Percentiles rank a stretch among this genome's conserved stretches.
Evolutionary conservation across 2,797 vertebrate species (phyloP).

Genomic region (Oryzias dopingdopingensis): DNA sequence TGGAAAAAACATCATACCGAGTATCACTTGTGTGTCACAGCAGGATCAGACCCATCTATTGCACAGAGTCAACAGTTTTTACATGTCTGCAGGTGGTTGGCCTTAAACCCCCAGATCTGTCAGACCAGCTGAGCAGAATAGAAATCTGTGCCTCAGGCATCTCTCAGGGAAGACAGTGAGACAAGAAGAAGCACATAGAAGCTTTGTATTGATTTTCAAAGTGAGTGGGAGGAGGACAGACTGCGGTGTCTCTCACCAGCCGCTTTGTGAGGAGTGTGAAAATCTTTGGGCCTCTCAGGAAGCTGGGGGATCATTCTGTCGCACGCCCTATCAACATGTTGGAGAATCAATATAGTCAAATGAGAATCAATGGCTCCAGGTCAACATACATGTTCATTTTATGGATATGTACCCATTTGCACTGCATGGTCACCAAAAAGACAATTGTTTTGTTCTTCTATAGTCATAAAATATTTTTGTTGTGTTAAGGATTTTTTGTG

Average conservation of each 20-base stretch:
- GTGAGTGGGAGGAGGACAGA: conserved; percentile 49
- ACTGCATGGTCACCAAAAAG: too few relatives aligned
- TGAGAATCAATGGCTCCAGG: conserved; percentile 26
- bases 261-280: conserved; percentile 67
- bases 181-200: conserved; percentile 52
- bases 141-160: conserved; percentile 56
- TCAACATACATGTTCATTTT: conserved; percentile 4
- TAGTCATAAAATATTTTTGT: too few relatives aligned
- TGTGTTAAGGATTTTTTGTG: too few relatives aligned
- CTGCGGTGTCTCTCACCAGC: conserved; percentile 58
- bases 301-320: conserved; percentile 52
- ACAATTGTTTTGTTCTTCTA: too few relatives aligned
- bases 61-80: conserved; percentile 4
- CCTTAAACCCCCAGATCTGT: conserved; percentile 43
- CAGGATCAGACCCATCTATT: conserved; percentile 10
- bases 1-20: conserved; percentile 3
- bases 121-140: conserved; percentile 38
- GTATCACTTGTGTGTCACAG: not conserved
- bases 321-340: conserved; percentile 55
- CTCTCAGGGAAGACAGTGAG: conserved; percentile 47
- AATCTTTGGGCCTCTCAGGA: conserved; percentile 58
- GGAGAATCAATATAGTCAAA: conserved; percentile 49
- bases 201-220: conserved; percentile 73
- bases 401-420: not conserved
- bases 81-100: conserved; percentile 12